phyloP scores from a whole-genome alignment of 1,140 invertebrate species.

The Pomacea maculata region DNA sequence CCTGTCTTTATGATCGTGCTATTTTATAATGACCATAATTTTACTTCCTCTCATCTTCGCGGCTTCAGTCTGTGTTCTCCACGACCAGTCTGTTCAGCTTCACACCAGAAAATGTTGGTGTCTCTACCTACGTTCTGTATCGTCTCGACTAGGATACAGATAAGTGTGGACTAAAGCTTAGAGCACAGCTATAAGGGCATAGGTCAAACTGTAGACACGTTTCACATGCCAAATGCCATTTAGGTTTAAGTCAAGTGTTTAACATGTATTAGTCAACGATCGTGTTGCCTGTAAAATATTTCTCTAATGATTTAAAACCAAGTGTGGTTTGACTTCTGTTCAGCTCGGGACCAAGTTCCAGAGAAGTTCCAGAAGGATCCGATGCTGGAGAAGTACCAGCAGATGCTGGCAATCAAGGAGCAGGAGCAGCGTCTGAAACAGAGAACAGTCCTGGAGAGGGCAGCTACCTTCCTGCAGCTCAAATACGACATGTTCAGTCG shows the following conservation, averaged over 20 bases:
- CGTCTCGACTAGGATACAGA: too few species aligned
- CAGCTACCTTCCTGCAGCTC: constrained; percentile 19
- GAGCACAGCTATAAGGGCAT: not conserved
- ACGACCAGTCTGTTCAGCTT: too few species aligned
- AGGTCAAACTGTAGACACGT: not conserved
- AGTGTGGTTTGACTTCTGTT: not conserved
- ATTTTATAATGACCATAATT: too few species aligned
- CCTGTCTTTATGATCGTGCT: too few species aligned
- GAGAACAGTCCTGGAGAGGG: constrained; percentile 10
- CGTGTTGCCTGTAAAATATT: not conserved
- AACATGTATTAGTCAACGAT: too few species aligned
- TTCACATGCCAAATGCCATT: not conserved
- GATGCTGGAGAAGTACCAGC: constrained; percentile 26
- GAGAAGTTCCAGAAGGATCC: constrained; percentile 26
- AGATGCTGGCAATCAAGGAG: constrained; percentile 26
- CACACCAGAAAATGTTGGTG: too few species aligned
- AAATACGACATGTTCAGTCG: constrained; percentile 34
- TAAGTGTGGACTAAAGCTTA: too few species aligned
- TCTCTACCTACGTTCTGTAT: too few species aligned
- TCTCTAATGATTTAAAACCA: not conserved
- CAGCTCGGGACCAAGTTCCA: constrained; percentile 9
- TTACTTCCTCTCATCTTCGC: too few species aligned
- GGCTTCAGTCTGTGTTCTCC: too few species aligned
- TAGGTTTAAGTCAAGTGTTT: not conserved
- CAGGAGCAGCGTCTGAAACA: constrained; percentile 19